Percentiles rank a stretch among this genome's conserved stretches.
These are phyloP conservation scores for Drosophila willistoni DNA, from an alignment of 1,140 invertebrate species.

Conservation along the genomic window DNA sequence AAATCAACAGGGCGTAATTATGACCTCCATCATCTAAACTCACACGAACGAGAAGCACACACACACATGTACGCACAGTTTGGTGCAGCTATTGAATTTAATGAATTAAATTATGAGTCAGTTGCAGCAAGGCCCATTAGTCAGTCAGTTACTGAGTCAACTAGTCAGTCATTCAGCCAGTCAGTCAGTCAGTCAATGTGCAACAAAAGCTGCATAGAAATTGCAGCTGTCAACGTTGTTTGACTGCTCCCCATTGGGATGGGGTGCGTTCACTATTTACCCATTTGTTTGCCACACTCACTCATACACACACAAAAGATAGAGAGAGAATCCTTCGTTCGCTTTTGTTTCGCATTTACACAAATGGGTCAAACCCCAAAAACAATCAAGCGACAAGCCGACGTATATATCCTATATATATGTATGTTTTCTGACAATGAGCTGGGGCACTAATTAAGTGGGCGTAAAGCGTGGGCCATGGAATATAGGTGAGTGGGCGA, in stretches of 20 bases:
- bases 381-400: slow-evolving; percentile 63
- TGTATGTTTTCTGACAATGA: slow-evolving; percentile 53
- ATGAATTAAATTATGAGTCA: slow-evolving; percentile 78
- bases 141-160: slow-evolving; percentile 7
- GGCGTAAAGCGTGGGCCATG: slow-evolving; percentile 40
- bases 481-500: slow-evolving; percentile 23
- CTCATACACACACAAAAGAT: not conserved
- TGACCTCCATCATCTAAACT: slow-evolving; percentile 28
- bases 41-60: not conserved
- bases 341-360: slow-evolving; percentile 74
- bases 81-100: slow-evolving; percentile 49
- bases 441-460: slow-evolving; percentile 75
- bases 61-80: slow-evolving; percentile 1
- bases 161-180: slow-evolving; percentile 20
- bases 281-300: not conserved
- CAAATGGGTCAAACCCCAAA: slow-evolving; percentile 79
- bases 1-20: slow-evolving; percentile 74
- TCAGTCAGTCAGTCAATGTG: slow-evolving; percentile 34
- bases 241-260: slow-evolving; percentile 17
- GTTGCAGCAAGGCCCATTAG: slow-evolving; percentile 26
- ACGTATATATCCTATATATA: slow-evolving; percentile 21
- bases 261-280: slow-evolving; percentile 1
- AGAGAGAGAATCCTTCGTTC: slow-evolving; percentile 23
- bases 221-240: slow-evolving; percentile 50
- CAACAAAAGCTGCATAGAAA: slow-evolving; percentile 61